Evolutionary conservation across 1,140 invertebrate genomes (phyloP).

Genomic region (Neodiprion lecontei): DNA sequence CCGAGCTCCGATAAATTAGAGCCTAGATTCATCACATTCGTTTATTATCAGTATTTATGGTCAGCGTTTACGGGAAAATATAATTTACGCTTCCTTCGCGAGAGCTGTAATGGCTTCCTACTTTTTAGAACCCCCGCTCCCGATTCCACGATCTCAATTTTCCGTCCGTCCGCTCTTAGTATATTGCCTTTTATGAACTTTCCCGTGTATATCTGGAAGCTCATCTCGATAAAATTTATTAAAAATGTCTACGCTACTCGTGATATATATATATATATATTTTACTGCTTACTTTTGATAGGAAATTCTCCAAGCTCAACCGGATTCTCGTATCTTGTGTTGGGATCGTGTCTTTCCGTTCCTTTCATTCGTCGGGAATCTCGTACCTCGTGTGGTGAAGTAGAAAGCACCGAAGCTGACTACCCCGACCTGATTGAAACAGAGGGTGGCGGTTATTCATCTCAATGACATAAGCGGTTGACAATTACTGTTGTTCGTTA

Average conservation of each 20-base stretch:
- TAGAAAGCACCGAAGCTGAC: not conserved
- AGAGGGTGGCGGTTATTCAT: not conserved
- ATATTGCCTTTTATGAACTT: not conserved
- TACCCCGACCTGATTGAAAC: not conserved
- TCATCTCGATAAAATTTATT: not conserved
- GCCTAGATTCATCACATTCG: conserved; percentile 4
- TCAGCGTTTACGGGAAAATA: conserved; percentile 5
- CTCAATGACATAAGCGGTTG: conserved; percentile 16
- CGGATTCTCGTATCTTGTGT: too few species aligned
- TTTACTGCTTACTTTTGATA: too few species aligned
- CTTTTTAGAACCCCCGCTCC: conserved; percentile 1
- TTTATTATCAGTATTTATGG: conserved; percentile 4
- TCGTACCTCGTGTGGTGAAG: not conserved
- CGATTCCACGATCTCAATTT: not conserved
- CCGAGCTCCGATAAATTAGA: not conserved
- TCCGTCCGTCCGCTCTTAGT: not conserved
- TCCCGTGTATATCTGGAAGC: not conserved
- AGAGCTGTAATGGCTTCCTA: conserved; percentile 6
- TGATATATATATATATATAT: not conserved
- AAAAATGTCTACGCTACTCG: not conserved
- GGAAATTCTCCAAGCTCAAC: too few species aligned
- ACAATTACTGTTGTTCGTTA: conserved; percentile 37
- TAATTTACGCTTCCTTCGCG: conserved; percentile 8
- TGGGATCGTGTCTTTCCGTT: not conserved
- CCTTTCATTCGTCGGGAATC: not conserved